Evolutionary conservation across 1,140 invertebrate species (phyloP), one percentile per base, ranked within the genome.

Genomic region (Sminthurides bifidus): DNA sequence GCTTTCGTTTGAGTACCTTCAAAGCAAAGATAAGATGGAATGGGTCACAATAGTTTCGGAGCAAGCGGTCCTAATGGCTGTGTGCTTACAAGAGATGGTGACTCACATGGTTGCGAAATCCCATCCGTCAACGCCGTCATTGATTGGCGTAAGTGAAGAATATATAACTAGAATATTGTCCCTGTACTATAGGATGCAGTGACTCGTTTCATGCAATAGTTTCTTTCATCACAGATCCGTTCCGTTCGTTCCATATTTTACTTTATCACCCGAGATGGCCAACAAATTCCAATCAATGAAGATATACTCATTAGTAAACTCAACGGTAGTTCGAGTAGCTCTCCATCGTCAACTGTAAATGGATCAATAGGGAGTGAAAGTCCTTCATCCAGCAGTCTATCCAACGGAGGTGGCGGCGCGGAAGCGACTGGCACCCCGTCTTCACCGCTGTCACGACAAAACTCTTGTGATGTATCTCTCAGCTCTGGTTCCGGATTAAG

Each of bases 1-100:
- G 71, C 71, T 97, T 15, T 90, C 91, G 0, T 95, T 96, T 74
- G 92, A 97, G 74, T 97, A 97, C 77, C 76, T 96, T 15, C 82
- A 94, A 71, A 81, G 82, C n/a, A 91, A 85, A 72, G 87, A 94
- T 56, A 83, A 84, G 44, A 73, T 96, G 46, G 83, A 90, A 65
- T 95, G 92, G 92, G 84, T 97, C 27, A 92, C 85, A 12, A 79
- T 97, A 54, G 77, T 78, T 33, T 94, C 87, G 64, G 81, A 87
- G 52, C 87, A 92, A 73, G 87, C 92, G 14, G 92, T 95, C 69
- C 79, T 95, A 37, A 92, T 97, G 77, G 94, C 91, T 44, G 83
- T 92, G 48, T 94, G 88, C 70, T 75, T 96, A 46, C 91, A 96
- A 75, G 82, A 84, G 2, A 91, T 96, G 80, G 92, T 96, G 0